Conservation (phyloP, 2,113 vertebrate genomes). For the Hypomesus transpacificus region DNA sequence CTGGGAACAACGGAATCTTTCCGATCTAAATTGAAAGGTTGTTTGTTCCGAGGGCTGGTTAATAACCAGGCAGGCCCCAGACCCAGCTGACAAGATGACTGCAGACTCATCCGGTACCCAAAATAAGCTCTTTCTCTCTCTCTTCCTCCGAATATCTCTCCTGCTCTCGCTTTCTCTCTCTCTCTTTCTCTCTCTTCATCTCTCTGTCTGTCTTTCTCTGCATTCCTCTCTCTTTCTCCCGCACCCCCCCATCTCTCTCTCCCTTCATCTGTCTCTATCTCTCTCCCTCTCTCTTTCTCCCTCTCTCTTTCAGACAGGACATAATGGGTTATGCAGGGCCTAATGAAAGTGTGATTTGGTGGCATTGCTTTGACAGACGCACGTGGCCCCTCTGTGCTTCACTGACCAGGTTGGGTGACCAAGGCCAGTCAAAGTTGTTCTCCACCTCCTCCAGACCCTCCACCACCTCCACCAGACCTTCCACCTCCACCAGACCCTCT, state of each 20-base stretch:
- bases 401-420: conserved; percentile 3
- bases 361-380: conserved; percentile 46
- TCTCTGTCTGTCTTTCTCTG: not conserved
- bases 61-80: conserved; percentile 12
- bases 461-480: not conserved
- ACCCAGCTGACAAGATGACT: conserved; percentile 36
- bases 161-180: not conserved
- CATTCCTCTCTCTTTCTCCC: too few species aligned
- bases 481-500: too few species aligned
- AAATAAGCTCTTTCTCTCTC: conserved; percentile 39
- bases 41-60: conserved; percentile 43
- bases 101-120: conserved; percentile 18
- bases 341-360: conserved; percentile 50
- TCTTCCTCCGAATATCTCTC: conserved; percentile 23
- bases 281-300: too few species aligned
- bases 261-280: too few species aligned
- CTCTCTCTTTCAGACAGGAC: not conserved
- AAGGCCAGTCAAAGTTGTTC: not conserved
- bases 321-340: conserved; percentile 42
- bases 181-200: not conserved
- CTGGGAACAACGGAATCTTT: conserved; percentile 49
- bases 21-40: conserved; percentile 47
- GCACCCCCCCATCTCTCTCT: too few species aligned
- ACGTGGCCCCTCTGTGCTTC: conserved; percentile 31
- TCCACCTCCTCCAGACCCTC: not conserved